Percentiles rank a stretch among this genome's conserved stretches.
Conservation (phyloP, 1,140 invertebrate genomes). For the Nixonia krombeini region DNA sequence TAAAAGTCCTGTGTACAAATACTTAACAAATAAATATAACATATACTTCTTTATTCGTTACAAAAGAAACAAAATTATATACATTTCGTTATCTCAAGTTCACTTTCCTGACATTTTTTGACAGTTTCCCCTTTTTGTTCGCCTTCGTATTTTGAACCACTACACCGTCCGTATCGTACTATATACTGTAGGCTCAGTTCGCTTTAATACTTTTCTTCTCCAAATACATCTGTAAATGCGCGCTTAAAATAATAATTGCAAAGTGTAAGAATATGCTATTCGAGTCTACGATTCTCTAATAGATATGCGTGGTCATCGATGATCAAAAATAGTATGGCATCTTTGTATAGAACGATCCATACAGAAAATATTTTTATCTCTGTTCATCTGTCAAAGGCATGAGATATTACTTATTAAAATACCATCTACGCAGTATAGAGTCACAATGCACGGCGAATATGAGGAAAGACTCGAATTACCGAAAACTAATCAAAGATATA, state of each 20-base stretch:
- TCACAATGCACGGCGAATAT: too few species aligned
- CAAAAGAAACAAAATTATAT: conserved; percentile 1
- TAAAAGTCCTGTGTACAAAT: conserved; percentile 12
- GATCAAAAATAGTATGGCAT: conserved; percentile 1
- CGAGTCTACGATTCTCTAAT: background rate
- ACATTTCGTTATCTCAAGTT: conserved; percentile 3
- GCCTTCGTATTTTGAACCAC: background rate
- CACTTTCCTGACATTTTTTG: conserved; percentile 7
- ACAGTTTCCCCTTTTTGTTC: background rate
- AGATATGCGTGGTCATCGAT: background rate
- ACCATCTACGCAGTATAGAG: too few species aligned
- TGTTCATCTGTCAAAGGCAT: too few species aligned
- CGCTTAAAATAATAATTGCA: background rate
- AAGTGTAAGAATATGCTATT: background rate
- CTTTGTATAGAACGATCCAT: background rate
- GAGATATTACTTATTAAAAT: too few species aligned
- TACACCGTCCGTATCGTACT: background rate
- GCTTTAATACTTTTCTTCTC: too few species aligned
- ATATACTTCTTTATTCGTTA: too few species aligned
- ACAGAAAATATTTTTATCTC: background rate
- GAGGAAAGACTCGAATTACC: too few species aligned
- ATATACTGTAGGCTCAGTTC: background rate
- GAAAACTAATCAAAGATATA: too few species aligned
- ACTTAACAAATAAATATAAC: conserved; percentile 2
- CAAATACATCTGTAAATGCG: background rate